Base-by-base conservation (phyloP, 2,888 invertebrate species). In the Toxonevra muliebris region DNA sequence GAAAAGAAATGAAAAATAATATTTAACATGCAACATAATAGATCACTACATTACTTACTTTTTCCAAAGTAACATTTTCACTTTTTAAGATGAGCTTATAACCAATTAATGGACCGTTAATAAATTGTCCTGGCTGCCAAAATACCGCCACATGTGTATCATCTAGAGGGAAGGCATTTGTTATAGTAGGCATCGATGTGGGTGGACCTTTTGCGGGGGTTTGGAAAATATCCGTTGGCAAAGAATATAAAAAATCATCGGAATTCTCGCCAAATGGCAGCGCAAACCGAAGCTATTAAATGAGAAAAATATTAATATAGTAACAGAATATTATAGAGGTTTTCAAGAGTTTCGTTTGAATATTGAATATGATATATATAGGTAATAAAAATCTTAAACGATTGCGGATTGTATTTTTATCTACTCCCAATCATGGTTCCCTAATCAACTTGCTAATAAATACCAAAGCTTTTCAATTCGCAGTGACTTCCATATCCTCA, bases 121-220 rank as follows among this genome's bases (percentile, higher is more conserved):
- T 92, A 81, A 93, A 95, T 64, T 90, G 89, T 15, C 96, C 96
- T 15, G 94, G 92, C 82, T 91, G 91, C 96, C 96, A 97, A 76
- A 92, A 93, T 69, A 97, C 90, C 72, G 94, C 93, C 71, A 96
- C 91, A 75, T 95, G 90, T 75, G 91, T 90, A 61, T 93, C 89
- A 84, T 96, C 95, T 65, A 95, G 89, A 4, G 95, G 90, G 66
- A 92, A 90, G 19, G 93, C 91, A 74, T 91, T 88, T 74, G 93
- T 89, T 72, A 93, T 90, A 70, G 88, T 86, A 8, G 95, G 93
- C 30, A 92, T 88, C 0, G 93, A 96, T 74, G 90, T 87, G 13
- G 95, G 94, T 61, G 89, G 87, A 45, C 93, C 94, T 67, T 88
- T 89, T 7, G 93, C 89, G 52, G 90, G 84, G 0, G 94, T 94